Conservation (phyloP, 2,113 vertebrate species). For the Leptocoma aspasia region DNA sequence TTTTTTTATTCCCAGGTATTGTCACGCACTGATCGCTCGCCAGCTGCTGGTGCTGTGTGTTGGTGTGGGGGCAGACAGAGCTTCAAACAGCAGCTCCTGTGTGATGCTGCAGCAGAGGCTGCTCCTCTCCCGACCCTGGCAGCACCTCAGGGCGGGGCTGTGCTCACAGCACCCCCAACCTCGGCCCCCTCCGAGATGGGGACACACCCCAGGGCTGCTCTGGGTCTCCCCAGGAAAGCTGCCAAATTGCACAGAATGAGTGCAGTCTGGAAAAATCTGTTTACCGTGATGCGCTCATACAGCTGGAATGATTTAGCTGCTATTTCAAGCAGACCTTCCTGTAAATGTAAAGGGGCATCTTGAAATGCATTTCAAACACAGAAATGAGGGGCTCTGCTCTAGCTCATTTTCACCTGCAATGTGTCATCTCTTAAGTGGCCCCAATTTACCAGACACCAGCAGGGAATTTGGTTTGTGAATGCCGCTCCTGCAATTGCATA, state of each 20-base stretch:
- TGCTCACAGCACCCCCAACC: neutral
- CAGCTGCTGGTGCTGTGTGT: neutral
- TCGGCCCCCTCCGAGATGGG: fast-evolving
- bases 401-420: neutral
- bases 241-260: neutral
- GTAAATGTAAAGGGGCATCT: neutral
- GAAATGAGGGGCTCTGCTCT: neutral
- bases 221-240: neutral
- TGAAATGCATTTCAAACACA: neutral
- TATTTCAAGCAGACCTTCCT: neutral
- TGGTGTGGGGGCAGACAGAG: neutral
- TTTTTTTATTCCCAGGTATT: neutral
- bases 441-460: neutral
- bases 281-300: fast-evolving
- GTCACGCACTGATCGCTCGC: fast-evolving
- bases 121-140: neutral
- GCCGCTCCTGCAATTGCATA: neutral
- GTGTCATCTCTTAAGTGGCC: neutral
- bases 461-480: neutral
- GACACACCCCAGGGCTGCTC: neutral
- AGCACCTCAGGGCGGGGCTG: fast-evolving
- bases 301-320: neutral
- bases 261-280: neutral
- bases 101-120: neutral
- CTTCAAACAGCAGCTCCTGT: neutral